Evolutionary conservation across 1,140 invertebrate genomes (phyloP).

Genomic region (Drosophila tristis): DNA sequence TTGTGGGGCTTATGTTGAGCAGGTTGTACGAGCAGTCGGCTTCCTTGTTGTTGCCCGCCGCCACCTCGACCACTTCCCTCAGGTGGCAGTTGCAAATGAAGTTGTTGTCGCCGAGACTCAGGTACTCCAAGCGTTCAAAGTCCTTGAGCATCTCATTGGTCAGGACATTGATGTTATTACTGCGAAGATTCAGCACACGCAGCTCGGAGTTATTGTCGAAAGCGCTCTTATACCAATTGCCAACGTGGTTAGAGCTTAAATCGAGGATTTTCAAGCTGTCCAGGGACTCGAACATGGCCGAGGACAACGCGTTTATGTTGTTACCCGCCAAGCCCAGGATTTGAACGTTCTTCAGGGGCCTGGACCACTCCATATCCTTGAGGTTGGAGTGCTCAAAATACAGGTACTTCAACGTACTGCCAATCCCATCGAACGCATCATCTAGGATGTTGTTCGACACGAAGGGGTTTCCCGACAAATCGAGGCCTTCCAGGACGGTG

Average conservation of each 20-base stretch:
- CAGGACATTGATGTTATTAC: slow-evolving; percentile 86
- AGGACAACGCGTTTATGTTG: slow-evolving; percentile 82
- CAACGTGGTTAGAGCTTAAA: slow-evolving; percentile 85
- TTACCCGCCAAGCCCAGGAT: slow-evolving; percentile 84
- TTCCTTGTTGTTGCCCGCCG: slow-evolving; percentile 67
- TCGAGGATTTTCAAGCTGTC: slow-evolving; percentile 85
- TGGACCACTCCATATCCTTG: slow-evolving; percentile 77
- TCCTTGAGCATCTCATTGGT: slow-evolving; percentile 85
- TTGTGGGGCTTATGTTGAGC: slow-evolving; percentile 29
- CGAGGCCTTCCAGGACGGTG: slow-evolving; percentile 84
- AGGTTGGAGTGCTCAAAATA: slow-evolving; percentile 84
- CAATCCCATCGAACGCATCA: slow-evolving; percentile 81
- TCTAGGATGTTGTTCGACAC: slow-evolving; percentile 71
- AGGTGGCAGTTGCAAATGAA: slow-evolving; percentile 85
- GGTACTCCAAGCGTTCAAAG: slow-evolving; percentile 65
- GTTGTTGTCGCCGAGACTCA: slow-evolving; percentile 85
- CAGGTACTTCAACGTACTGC: slow-evolving; percentile 84
- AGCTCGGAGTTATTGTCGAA: slow-evolving; percentile 83
- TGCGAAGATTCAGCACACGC: slow-evolving; percentile 82
- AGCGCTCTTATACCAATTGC: slow-evolving; percentile 84
- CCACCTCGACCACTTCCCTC: slow-evolving; percentile 84
- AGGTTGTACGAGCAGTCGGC: slow-evolving; percentile 58
- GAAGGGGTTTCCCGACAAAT: slow-evolving; percentile 85
- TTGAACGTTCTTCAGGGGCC: slow-evolving; percentile 81
- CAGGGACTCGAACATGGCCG: slow-evolving; percentile 62